Base-by-base conservation (phyloP, 2,113 vertebrate species). In the Bucco capensis region DNA sequence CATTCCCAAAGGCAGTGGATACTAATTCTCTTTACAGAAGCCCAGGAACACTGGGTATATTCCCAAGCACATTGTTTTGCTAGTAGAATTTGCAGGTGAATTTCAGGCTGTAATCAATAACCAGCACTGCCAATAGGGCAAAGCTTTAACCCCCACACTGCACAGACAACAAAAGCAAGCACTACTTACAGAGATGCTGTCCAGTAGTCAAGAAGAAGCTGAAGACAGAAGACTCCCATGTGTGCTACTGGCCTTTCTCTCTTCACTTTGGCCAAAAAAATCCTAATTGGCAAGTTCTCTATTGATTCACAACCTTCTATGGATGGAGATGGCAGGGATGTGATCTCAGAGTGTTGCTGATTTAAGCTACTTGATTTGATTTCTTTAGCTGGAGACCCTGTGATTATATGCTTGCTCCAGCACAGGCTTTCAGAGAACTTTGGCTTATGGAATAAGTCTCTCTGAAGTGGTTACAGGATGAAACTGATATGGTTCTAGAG, bases 101-200 rank as follows among this genome's bases (percentile, higher is more conserved):
- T 54, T 92, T 82, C 33, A 62, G 61, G 57, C 50, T 38, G 25
- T 58, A 51, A 75, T 49, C 53, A 82, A 3, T 21, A 76, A 72
- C 23, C 8, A 70, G 42, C 50, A 37, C 38, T 50, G 35, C 25
- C 46, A n/a, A n/a, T 7, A 40, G 7, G 35, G 38, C 44, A 42
- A 61, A 89, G 60, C 42, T 76, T 79, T 54, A 40, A 40, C 75
- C 79, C 57, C 30, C 80, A 83, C 44, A 53, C n/a, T n/a, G 60
- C 56, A 82, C 6, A 38, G 25, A 58, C 22, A n/a, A 75, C n/a
- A 90, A 53, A 85, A 72, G 44, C 56, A 93, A 94, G 25, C 49
- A 56, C 25, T 93, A 95, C 95, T 96, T 96, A 96, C 95, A 84
- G 70, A 89, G 89, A 40, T 12, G 33, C 50, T 84, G 87, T 96